Base-by-base conservation (phyloP, 2,888 invertebrate species). In the Leptopilina drosophilae region DNA sequence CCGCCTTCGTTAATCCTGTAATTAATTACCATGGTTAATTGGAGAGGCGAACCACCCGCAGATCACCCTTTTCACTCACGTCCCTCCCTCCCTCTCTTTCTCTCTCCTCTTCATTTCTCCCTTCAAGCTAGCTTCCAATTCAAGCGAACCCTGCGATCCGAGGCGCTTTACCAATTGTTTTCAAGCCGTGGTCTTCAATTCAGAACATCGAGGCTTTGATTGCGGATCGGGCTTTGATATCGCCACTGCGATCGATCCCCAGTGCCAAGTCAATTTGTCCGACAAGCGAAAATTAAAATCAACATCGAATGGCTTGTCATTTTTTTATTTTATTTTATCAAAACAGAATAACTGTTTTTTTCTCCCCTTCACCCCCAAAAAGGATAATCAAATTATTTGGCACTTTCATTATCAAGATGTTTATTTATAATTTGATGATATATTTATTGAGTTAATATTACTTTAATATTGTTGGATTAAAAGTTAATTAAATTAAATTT, bases 11-110 rank as follows among this genome's bases (percentile, higher is more conserved):
- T 85, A 85, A 86, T 85, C 82, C 83, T 83, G 80, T 82, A 85
- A 88, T 86, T 87, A 86, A 87, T 87, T 85, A 85, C 83, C 83
- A 80, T 67, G 73, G 82, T 83, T 87, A 86, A 87, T 87, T 85
- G 86, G 85, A 86, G 82, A 82, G 80, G 83, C 77, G 79, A 80
- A 76, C 80, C 65, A 59, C 69, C 73, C 56, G 76, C 69, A 42
- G 12, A 33, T 53, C 77, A 26, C 33, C 33, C 66, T 42, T 15
- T 3, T 62, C 65, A 33, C 64, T 42, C 59, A 53, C 80, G 67
- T 12, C 73, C 73, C 75, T 53, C 49, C 42, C 42, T 8, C 7
- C 5, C 42, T 42, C 64, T 78, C 76, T 12, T 65, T 65, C 75
- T 56, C 49, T 49, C 11, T 11, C 11, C 49, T 49, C 64, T 78